Conservation (phyloP, 2,888 invertebrate species). For the Limnephilus rhombicus region DNA sequence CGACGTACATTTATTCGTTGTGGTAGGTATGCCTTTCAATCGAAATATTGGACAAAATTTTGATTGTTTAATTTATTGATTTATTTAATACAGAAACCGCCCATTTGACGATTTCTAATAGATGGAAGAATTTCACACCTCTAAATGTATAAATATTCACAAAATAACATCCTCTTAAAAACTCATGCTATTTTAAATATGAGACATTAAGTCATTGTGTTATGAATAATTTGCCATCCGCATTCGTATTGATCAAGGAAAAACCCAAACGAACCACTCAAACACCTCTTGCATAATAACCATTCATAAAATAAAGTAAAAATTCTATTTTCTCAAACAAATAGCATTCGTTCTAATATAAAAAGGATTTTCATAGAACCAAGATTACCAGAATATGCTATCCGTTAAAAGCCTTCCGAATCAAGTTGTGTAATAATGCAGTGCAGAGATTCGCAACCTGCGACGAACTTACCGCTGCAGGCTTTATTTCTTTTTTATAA, state of each 20-base stretch:
- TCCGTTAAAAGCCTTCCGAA: not conserved
- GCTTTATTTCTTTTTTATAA: too few species aligned
- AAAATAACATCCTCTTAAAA: not conserved
- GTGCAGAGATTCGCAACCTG: not conserved
- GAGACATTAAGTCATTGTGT: not conserved
- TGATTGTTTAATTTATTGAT: not conserved
- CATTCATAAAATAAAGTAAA: not conserved
- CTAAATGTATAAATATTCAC: slow-evolving; percentile 8
- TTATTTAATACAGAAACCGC: not conserved
- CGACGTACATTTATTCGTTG: not conserved
- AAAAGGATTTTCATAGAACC: not conserved
- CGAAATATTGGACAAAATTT: not conserved
- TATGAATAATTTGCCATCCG: slow-evolving; percentile 16
- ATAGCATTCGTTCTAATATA: not conserved
- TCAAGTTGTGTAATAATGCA: not conserved
- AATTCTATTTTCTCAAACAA: not conserved
- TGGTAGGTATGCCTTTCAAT: not conserved
- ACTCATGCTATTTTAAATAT: not conserved
- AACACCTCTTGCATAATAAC: not conserved
- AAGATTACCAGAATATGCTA: not conserved
- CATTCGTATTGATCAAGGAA: slow-evolving; percentile 6
- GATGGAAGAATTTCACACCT: slow-evolving; percentile 11
- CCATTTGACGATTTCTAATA: not conserved
- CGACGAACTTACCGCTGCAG: not conserved
- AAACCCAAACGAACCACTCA: slow-evolving; percentile 13